Evolutionary conservation across 2,113 vertebrate genomes (phyloP), one percentile per base, ranked within the genome.

Genomic region (Archilochus colubris): DNA sequence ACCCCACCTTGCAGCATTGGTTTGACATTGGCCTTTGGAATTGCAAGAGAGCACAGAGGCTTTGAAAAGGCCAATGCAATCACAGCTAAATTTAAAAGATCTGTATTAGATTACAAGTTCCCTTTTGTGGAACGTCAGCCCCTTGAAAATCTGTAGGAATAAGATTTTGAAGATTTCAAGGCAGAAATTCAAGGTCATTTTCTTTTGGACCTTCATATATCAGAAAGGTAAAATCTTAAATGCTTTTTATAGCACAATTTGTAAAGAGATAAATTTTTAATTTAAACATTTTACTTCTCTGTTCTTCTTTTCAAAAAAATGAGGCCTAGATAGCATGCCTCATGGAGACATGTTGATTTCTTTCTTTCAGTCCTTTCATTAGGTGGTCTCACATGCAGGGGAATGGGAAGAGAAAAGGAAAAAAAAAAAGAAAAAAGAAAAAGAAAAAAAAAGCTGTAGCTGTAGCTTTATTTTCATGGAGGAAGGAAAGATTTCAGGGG

Each of bases 121-220:
- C 58, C 55, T 73, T 76, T 76, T 76, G 22, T 68, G 43, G 22
- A 87, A 79, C 21, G 54, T 85, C 23, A 63, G 22, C 28, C 38
- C 25, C 36, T 51, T 91, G 75, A 80, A 77, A 80, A 55, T 86
- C 14, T 48, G 8, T 80, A 88, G 55, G 54, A 80, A 38, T 51
- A 85, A n/a, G 15, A 46, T 75, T 82, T 83, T 53, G 15, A 72
- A 55, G 43, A 64, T 4, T 10, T 89, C 25, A 46, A 81, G 38
- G 14, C n/a, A 89, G 53, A 95, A 89, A 74, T 82, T 55, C 31
- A 75, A 81, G 61, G 53, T 77, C 4, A 50, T 67, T 91, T 97
- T 85, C 48, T 66, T 0, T 44, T n/a, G 44, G 33, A 44, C 8
- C 13, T 10, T 95, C 89, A 77, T 75, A 8, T 83, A 53, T 89